phyloP scores from a whole-genome alignment of 1,140 invertebrate species.

The Drosophila kikkawai region DNA sequence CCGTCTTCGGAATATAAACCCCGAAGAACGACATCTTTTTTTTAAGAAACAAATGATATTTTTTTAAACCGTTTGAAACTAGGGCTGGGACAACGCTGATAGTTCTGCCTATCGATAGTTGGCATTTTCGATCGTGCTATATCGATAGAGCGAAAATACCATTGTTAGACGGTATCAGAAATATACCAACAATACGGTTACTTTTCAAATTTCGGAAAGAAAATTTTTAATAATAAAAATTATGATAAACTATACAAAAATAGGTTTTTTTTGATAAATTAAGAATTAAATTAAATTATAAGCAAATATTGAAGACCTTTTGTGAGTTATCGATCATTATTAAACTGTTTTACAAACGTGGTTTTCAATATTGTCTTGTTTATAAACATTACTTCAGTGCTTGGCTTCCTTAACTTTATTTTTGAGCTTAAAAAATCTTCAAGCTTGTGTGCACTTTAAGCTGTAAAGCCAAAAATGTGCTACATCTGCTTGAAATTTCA shows the following conservation, averaged over 20 bases:
- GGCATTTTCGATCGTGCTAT: not conserved
- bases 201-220: not conserved
- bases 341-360: not conserved
- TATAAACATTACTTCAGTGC: not conserved
- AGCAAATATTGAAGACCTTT: not conserved
- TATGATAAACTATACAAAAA: not conserved
- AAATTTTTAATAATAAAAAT: not conserved
- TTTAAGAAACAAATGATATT: constrained; percentile 1
- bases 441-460: not conserved
- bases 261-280: not conserved
- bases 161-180: no score
- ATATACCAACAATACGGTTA: not conserved
- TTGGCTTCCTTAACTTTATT: not conserved
- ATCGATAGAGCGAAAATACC: not conserved
- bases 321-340: not conserved
- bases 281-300: not conserved
- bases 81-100: constrained; percentile 15
- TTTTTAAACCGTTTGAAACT: constrained; percentile 15
- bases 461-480: constrained; percentile 1
- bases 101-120: not conserved
- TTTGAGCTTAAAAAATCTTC: not conserved
- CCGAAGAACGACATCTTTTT: constrained; percentile 18
- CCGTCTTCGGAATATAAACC: constrained; percentile 18
- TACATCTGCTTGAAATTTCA: constrained; percentile 20
- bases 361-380: not conserved